Evolutionary conservation across 1,140 invertebrate species (phyloP), one percentile per base, ranked within the genome.

Genomic region (Chelonus insularis): DNA sequence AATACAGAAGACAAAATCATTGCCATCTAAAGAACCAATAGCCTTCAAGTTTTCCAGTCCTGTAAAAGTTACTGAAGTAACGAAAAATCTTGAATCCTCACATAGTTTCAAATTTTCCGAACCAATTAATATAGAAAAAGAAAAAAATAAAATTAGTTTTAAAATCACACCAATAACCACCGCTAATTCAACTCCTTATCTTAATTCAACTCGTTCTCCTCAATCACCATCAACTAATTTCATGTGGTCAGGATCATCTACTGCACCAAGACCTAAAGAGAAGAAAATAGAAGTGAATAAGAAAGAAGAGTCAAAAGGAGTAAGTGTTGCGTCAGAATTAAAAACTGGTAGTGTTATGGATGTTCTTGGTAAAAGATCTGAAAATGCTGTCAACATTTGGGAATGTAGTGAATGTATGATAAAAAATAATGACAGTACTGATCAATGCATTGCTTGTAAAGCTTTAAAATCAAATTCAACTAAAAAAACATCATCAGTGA

Each of bases 31-130:
- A 39, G 11, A 12, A 23, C 12, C 12, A 32, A 14, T 4, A 4
- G 20, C 1, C 2, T 79, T 77, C n/a, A 74, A 78, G 65, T 81
- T 80, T 47, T 71, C 78, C 11, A 81, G 74, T 56, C 77, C 78
- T 1, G 77, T 81, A 21, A 75, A 74, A 63, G 47, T 80, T 9
- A 65, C 67, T 12, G 65, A 76, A 23, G 47, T 48, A 0, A 60
- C 59, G 0, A 74, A 72, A 14, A 74, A 68, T 63, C 57, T 75
- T 2, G 72, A 76, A 36, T 79, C 82, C 0, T 79, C 81, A 5
- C 83, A 83, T 58, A 82, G 82, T 62, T 86, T 84, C 39, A 85
- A 77, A 51, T 86, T 86, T 61, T 85, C 84, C 67, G 79, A 82
- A 47, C 85, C 85, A 1, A 60, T 84, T 1, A 68, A 63, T 25